Evolutionary conservation across 2,113 vertebrate species (phyloP), one percentile per base, ranked within the genome.

Genomic region (Caloenas nicobarica): DNA sequence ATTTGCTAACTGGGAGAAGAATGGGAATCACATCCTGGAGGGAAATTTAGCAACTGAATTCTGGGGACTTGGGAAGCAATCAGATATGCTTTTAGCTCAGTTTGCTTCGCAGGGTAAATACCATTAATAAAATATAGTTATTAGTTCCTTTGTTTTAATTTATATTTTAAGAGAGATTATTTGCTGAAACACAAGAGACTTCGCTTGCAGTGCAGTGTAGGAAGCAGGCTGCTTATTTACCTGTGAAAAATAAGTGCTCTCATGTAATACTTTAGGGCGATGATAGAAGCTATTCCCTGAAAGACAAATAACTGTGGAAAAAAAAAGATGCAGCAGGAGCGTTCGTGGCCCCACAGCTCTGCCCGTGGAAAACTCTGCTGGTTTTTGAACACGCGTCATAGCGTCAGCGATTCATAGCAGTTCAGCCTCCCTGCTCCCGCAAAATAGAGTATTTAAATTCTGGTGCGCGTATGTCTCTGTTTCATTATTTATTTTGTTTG

Each of bases 1-100:
- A 97, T 97, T 95, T 96, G 93, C 93, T 98, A 98, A 98, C 98
- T 97, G 98, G 97, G 96, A 94, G 92, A 86, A 88, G 85, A 86
- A 87, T 31, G 81, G 73, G 83, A 72, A 69, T 83, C 94, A 64
- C 93, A 56, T 97, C 97, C 88, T 28, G 6, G 58, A 81, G 92
- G 88, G 68, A 81, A 69, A 69, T 31, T 24, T 26, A 60, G 77
- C 78, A 31, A 13, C 61, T 48, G 71, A 80, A 46, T 62, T 40
- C 13, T 7, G 0, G 60, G 71, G 66, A 48, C 16, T 54, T 31
- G 38, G 34, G 61, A 42, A 94, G 57, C 28, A 40, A 21, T 29
- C 17, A 38, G 18, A 9, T 33, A 10, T 14, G 79, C 14, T 50
- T 85, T 86, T 26, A 60, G 28, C 44, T 86, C 48, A 6, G 22